Conservation (phyloP, 2,797 vertebrate species). For the Balearica regulorum region DNA sequence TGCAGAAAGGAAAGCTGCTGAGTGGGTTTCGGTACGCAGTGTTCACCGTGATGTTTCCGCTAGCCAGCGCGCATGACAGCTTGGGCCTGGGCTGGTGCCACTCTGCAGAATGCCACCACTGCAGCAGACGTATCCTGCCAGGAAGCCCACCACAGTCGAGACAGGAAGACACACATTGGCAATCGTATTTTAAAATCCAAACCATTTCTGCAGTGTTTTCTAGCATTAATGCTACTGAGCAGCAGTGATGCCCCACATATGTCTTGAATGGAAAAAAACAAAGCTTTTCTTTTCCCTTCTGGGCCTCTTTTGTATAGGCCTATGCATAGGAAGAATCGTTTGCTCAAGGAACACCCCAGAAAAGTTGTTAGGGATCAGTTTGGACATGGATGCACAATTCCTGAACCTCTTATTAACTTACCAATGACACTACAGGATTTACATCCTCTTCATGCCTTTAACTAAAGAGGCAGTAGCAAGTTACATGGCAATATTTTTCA, state of each 20-base stretch:
- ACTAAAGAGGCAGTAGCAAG: neutral
- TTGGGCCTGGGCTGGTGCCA: neutral
- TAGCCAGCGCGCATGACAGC: neutral
- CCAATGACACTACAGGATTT: neutral
- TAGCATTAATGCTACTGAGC: neutral
- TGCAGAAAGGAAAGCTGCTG: neutral
- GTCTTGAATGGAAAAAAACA: neutral
- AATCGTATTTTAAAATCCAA: neutral
- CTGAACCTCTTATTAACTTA: neutral
- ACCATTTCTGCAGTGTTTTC: neutral
- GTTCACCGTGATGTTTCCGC: rapidly evolving
- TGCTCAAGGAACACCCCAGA: neutral
- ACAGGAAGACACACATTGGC: no score
- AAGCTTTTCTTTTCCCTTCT: neutral
- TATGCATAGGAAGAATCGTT: neutral
- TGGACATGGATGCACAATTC: neutral
- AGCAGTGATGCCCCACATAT: neutral
- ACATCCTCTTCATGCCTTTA: neutral
- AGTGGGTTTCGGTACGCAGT: neutral
- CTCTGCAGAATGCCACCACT: neutral
- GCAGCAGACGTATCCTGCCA: neutral
- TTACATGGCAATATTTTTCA: neutral
- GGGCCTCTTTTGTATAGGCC: neutral
- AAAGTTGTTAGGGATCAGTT: neutral
- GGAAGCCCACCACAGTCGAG: neutral